phyloP scores from a whole-genome alignment of 2,797 vertebrate species.

The Cyprinodon diabolis region DNA sequence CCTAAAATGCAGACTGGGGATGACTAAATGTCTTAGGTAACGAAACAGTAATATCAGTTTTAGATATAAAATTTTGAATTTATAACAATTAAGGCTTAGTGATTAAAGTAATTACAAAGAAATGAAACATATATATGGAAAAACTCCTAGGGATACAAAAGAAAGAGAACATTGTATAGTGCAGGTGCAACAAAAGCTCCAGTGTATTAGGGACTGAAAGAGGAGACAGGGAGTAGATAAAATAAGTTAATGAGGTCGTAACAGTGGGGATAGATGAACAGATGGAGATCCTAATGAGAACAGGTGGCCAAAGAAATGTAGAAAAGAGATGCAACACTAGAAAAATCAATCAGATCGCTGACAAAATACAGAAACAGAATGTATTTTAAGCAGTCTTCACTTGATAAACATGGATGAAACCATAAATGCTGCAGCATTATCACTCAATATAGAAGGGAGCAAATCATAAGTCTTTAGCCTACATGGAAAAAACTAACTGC shows the following conservation, averaged over 20 bases:
- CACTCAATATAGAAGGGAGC: not conserved
- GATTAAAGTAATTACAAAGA: not conserved
- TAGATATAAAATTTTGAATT: not conserved
- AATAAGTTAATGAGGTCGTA: constrained; percentile 44
- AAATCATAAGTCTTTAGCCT: not conserved
- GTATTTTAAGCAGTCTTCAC: not conserved
- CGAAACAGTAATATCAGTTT: not conserved
- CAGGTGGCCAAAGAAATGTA: constrained; percentile 42
- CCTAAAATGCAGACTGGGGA: not conserved
- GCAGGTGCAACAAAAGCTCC: constrained; percentile 25
- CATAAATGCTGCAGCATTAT: not conserved
- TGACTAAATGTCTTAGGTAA: not conserved
- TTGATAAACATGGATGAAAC: not conserved
- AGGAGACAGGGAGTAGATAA: constrained; percentile 29
- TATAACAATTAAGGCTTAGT: not conserved
- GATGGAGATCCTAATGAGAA: constrained; percentile 29
- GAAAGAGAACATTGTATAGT: not conserved
- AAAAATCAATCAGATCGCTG: constrained; percentile 1
- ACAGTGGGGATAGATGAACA: constrained; percentile 16
- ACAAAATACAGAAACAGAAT: constrained; percentile 6
- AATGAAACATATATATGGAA: not conserved
- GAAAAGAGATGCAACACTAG: not conserved
- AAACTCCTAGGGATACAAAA: not conserved
- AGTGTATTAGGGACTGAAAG: constrained; percentile 32
- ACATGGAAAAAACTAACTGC: not conserved